Conservation (phyloP, 2,888 invertebrate genomes). For the Protonemura montana region DNA sequence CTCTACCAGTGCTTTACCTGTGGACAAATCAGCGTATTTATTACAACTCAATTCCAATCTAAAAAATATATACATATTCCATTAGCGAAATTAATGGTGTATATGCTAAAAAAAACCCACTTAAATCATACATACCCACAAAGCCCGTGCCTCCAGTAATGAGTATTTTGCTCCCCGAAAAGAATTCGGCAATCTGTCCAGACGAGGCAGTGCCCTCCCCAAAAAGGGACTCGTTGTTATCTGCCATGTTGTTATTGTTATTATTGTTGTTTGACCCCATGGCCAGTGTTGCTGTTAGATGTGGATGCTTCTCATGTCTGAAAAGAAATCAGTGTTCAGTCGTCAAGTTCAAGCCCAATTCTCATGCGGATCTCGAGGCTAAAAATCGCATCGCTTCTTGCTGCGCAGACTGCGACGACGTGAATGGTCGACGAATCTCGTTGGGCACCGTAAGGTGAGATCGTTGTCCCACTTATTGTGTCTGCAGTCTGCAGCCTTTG, state of each 20-base stretch:
- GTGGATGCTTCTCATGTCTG: neutral
- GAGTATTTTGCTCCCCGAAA: slow-evolving; percentile 42
- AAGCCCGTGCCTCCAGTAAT: slow-evolving; percentile 78
- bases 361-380: no score
- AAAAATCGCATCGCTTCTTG: no score
- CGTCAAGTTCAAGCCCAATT: no score
- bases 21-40: no score
- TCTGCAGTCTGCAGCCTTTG: neutral
- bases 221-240: slow-evolving; percentile 28
- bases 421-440: no score
- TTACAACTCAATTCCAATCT: no score
- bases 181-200: slow-evolving; percentile 47
- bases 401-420: no score
- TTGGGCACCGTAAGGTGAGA: neutral
- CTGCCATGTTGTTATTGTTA: slow-evolving; percentile 38
- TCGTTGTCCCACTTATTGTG: neutral
- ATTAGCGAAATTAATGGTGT: no score
- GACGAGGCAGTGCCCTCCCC: slow-evolving; percentile 33
- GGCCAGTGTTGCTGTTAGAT: slow-evolving; percentile 32
- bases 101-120: neutral
- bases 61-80: no score
- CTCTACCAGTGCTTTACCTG: slow-evolving; percentile 79
- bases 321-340: neutral
- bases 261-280: slow-evolving; percentile 38
- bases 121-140: slow-evolving; percentile 64